Evolutionary conservation across 2,113 vertebrate genomes (phyloP).

Genomic region (Podarcis muralis): DNA sequence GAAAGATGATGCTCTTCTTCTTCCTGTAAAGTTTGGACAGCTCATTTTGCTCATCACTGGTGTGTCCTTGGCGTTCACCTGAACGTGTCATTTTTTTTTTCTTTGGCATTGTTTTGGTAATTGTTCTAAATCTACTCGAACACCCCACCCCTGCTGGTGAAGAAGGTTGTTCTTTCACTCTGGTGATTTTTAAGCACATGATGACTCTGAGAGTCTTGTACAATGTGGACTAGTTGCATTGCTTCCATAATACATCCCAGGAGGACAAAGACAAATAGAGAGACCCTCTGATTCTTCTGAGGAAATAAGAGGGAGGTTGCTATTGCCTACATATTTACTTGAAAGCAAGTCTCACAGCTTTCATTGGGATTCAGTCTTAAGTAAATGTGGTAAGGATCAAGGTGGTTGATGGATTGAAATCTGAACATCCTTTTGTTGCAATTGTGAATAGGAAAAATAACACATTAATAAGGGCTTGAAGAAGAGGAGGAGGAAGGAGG

Average conservation of each 20-base stretch:
- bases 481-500: neutral
- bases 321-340: neutral
- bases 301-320: neutral
- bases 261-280: neutral
- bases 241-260: neutral
- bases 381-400: neutral
- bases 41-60: neutral
- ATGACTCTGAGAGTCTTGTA: neutral
- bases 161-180: neutral
- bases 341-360: neutral
- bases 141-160: neutral
- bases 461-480: neutral
- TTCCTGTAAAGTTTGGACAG: neutral
- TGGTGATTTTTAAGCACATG: neutral
- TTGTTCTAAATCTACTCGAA: neutral
- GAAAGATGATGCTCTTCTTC: no score
- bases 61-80: neutral
- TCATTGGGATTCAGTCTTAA: neutral
- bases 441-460: neutral
- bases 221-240: neutral
- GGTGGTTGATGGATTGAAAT: neutral
- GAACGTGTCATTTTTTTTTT: neutral
- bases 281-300: neutral
- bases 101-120: neutral
- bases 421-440: neutral